Evolutionary conservation across 2,888 invertebrate genomes (phyloP).

Genomic region (Laothoe populi): DNA sequence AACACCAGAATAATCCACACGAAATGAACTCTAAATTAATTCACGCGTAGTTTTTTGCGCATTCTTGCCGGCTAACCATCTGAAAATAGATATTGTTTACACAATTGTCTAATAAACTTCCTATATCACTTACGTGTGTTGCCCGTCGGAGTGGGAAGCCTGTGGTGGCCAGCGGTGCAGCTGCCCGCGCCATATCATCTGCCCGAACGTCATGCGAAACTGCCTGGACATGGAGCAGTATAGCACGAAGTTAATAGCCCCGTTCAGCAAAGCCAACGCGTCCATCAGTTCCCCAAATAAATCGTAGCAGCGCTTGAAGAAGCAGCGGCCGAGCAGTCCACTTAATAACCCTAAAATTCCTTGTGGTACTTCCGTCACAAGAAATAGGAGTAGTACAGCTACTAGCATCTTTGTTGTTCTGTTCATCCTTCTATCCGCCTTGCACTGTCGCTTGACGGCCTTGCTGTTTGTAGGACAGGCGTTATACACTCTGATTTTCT

Average conservation of each 20-base stretch:
- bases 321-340: slow-evolving; percentile 85
- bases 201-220: slow-evolving; percentile 88
- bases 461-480: slow-evolving; percentile 72
- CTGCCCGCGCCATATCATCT: slow-evolving; percentile 77
- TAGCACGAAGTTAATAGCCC: slow-evolving; percentile 96
- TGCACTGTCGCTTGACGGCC: slow-evolving; percentile 67
- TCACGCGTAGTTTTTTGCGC: slow-evolving; percentile 27
- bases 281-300: slow-evolving; percentile 95
- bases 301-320: slow-evolving; percentile 92
- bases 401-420: slow-evolving; percentile 95
- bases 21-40: background rate
- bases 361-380: slow-evolving; percentile 95
- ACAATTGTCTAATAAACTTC: slow-evolving; percentile 26
- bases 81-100: slow-evolving; percentile 30
- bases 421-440: slow-evolving; percentile 84
- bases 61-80: slow-evolving; percentile 15
- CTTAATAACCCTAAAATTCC: slow-evolving; percentile 85
- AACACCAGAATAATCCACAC: background rate
- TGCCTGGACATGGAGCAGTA: slow-evolving; percentile 98
- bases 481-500: slow-evolving; percentile 81
- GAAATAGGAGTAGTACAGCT: slow-evolving; percentile 93
- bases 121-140: slow-evolving; percentile 84
- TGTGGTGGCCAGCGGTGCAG: slow-evolving; percentile 76
- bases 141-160: slow-evolving; percentile 85
- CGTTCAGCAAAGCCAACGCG: slow-evolving; percentile 94